phyloP scores from a whole-genome alignment of 2,797 vertebrate genomes.

The Danio aesculapii region DNA sequence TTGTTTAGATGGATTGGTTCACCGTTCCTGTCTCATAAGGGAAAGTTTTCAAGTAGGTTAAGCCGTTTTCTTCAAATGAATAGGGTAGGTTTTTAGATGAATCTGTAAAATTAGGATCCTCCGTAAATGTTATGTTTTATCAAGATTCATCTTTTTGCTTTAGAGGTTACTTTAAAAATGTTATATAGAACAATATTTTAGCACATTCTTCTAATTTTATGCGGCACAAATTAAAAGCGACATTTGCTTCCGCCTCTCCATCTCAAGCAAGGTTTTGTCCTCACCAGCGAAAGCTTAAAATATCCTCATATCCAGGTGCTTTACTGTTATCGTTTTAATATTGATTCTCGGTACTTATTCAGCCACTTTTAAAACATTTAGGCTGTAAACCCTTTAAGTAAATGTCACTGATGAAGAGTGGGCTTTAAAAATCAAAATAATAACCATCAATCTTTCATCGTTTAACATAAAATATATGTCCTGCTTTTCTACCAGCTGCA shows the following conservation, averaged over 20 bases:
- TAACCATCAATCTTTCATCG: constrained; percentile 58
- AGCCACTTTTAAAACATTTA: constrained; percentile 61
- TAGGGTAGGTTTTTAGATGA: background rate
- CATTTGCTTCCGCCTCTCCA: background rate
- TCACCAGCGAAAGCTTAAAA: constrained; percentile 9
- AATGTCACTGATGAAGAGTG: constrained; percentile 61
- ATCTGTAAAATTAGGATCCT: background rate
- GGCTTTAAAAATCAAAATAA: constrained; percentile 48
- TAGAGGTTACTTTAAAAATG: too few species aligned
- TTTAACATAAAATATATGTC: constrained; percentile 71
- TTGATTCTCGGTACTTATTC: constrained; percentile 8
- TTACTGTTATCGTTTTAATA: background rate
- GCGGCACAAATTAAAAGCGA: background rate
- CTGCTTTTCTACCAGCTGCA: constrained; percentile 81
- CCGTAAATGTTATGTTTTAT: too few species aligned
- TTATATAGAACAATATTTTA: background rate
- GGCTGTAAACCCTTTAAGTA: constrained; percentile 48
- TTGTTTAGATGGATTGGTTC: constrained; percentile 67
- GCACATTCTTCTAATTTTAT: background rate
- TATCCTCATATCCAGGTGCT: background rate
- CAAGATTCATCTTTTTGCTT: too few species aligned
- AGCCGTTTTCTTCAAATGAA: background rate
- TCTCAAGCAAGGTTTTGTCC: background rate
- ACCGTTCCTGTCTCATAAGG: constrained; percentile 53
- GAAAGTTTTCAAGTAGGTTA: constrained; percentile 60